A percentile compares a stretch with the other conserved stretches of the same genome.
Evolutionary conservation across 2,797 vertebrate species (phyloP).

Genomic region (Neostethus bicornis): DNA sequence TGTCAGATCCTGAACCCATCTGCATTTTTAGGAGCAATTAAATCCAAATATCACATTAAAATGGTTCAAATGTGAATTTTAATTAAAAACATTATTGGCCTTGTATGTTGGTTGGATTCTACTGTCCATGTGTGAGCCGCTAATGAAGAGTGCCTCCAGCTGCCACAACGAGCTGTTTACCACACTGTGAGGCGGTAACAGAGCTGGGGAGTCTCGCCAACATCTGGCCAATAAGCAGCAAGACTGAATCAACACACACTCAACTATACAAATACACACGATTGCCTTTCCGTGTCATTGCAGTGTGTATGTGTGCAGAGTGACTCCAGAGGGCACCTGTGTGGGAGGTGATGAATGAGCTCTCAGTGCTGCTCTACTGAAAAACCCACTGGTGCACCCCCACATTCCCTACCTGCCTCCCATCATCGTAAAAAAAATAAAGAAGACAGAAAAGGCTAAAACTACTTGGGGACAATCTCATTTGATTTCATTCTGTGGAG

Average conservation of each 20-base stretch:
- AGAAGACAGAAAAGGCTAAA: slow-evolving; percentile 24
- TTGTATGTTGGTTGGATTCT: slow-evolving; percentile 6
- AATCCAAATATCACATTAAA: slow-evolving; percentile 13
- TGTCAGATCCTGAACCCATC: slow-evolving; percentile 12
- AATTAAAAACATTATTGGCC: slow-evolving; percentile 17
- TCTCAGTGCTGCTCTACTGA: slow-evolving; percentile 45
- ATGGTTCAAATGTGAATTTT: slow-evolving; percentile 25
- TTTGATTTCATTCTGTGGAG: neutral
- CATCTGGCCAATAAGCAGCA: slow-evolving; percentile 62
- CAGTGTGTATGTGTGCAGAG: slow-evolving; percentile 50
- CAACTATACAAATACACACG: too few relatives aligned
- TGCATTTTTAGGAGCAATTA: slow-evolving; percentile 20
- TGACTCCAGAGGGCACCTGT: slow-evolving; percentile 69
- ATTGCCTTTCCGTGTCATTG: slow-evolving; percentile 38
- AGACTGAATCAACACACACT: slow-evolving; percentile 19
- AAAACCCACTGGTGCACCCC: slow-evolving; percentile 41
- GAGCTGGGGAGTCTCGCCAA: slow-evolving; percentile 49
- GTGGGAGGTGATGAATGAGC: slow-evolving; percentile 78
- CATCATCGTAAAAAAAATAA: slow-evolving; percentile 29
- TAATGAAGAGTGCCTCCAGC: slow-evolving; percentile 77
- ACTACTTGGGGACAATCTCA: slow-evolving; percentile 20
- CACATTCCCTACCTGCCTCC: slow-evolving; percentile 25
- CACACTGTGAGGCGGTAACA: slow-evolving; percentile 59
- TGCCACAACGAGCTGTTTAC: slow-evolving; percentile 57
- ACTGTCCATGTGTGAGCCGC: slow-evolving; percentile 39